Evolutionary conservation across 2,888 invertebrate genomes (phyloP), one percentile per base, ranked within the genome.

Genomic region (Trypoxylon attenuatum): DNA sequence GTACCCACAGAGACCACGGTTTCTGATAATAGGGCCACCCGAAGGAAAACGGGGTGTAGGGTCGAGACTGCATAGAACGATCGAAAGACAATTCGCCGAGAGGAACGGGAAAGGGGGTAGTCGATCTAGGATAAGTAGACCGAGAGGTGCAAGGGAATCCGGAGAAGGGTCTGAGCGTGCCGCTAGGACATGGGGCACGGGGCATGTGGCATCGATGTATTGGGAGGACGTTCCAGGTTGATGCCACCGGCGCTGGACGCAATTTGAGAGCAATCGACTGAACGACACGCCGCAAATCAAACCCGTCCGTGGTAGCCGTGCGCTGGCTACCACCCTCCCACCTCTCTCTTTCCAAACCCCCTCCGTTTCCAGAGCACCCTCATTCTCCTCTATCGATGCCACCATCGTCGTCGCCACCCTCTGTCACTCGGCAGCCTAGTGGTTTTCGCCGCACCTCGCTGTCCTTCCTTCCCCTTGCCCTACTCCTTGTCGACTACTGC

Each of bases 231-330:
- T 71, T 77, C 74, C 76, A 72, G 76, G 77, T 76, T 75, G 77
- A 79, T 80, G 81, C 71, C 77, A 72, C 65, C 66, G 69, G 78
- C 71, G 75, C 76, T 76, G 79, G 77, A 78, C 78, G 84, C 83
- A 84, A 86, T 85, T 84, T 81, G 81, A 81, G 81, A 81, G 84
- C 84, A 85, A 85, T 85, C 82, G 85, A 84, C 82, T 82, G 84
- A 83, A 84, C 84, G 84, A 84, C 84, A 82, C 80, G 83, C 83
- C 82, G 83, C 86, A 86, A 86, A 86, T 86, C 85, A 84, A 85
- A 84, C 79, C 77, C 76, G 73, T 71, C 74, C 67, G 76, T 78
- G 62, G 71, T 71, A 67, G 60, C 59, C 68, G 66, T 64, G 71
- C 69, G 69, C 61, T 58, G 59, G 61, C 62, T 51, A 6, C 43